These are phyloP conservation scores for Drosophila kambysellisi DNA, from an alignment of 2,888 invertebrate species.

Conservation along the genomic window DNA sequence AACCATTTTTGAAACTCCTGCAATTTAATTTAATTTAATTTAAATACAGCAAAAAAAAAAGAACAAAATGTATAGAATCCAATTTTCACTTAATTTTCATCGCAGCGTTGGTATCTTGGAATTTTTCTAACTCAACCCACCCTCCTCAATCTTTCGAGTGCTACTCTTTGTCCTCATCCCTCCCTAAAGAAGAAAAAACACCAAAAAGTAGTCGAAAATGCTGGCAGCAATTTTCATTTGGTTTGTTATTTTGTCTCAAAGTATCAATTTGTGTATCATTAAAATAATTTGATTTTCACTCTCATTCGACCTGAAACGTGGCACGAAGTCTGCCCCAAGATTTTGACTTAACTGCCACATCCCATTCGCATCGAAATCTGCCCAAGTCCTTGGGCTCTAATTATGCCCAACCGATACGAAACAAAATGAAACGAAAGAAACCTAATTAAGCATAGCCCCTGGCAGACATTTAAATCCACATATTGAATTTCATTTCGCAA, in stretches of 20 bases:
- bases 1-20: too few relatives aligned
- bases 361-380: conserved; percentile 31
- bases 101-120: conserved; percentile 54
- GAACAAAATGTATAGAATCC: conserved; percentile 69
- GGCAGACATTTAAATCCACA: conserved; percentile 42
- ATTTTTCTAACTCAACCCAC: conserved; percentile 24
- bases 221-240: conserved; percentile 76
- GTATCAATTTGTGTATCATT: conserved; percentile 83
- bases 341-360: conserved; percentile 18
- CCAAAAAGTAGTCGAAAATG: conserved; percentile 66
- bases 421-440: conserved; percentile 28
- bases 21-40: too few relatives aligned
- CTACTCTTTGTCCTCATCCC: not conserved
- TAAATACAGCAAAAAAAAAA: not conserved
- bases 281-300: conserved; percentile 82
- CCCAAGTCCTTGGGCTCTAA: conserved; percentile 59
- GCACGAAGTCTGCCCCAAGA: conserved; percentile 24
- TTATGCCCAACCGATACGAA: conserved; percentile 45
- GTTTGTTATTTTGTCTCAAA: conserved; percentile 80
- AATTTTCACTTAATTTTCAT: conserved; percentile 77
- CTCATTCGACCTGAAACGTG: conserved; percentile 51
- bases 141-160: conserved; percentile 5
- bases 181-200: conserved; percentile 16
- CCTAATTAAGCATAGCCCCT: conserved; percentile 54
- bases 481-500: conserved; percentile 48